phyloP scores from a whole-genome alignment of 1,140 invertebrate genomes.

The Drosophila fuyamai region DNA sequence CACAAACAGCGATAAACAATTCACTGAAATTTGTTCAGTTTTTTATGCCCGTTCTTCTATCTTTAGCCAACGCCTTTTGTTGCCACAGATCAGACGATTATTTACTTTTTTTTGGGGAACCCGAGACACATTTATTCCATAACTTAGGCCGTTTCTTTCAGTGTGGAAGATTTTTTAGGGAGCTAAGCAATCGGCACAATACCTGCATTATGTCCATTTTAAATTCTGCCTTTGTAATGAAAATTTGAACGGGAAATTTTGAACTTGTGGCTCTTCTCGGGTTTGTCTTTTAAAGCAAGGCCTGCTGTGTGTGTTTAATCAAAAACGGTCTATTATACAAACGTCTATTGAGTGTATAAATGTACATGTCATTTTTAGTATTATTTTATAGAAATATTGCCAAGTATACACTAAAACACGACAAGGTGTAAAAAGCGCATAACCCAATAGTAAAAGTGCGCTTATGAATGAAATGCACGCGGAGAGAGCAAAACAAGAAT shows the following conservation, averaged over 20 bases:
- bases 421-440: neutral
- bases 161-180: neutral
- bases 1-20: conserved; percentile 54
- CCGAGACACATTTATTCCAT: conserved; percentile 13
- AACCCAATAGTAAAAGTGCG: conserved; percentile 53
- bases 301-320: conserved; percentile 10
- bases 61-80: conserved; percentile 38
- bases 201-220: conserved; percentile 35
- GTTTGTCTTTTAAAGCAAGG: conserved; percentile 25
- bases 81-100: neutral
- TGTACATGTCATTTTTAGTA: too few species aligned
- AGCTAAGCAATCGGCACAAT: conserved; percentile 3
- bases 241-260: conserved; percentile 37
- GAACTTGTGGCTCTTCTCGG: conserved; percentile 3
- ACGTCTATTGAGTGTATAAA: too few species aligned
- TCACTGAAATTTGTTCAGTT: conserved; percentile 50
- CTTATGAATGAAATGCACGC: conserved; percentile 76
- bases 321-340: too few species aligned
- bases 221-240: neutral
- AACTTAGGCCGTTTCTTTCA: neutral
- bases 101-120: neutral
- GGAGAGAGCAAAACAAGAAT: conserved; percentile 21
- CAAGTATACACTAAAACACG: neutral
- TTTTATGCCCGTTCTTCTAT: conserved; percentile 2
- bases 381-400: too few species aligned